Conservation (phyloP, 1,140 invertebrate genomes). For the Leguminivora glycinivorella region DNA sequence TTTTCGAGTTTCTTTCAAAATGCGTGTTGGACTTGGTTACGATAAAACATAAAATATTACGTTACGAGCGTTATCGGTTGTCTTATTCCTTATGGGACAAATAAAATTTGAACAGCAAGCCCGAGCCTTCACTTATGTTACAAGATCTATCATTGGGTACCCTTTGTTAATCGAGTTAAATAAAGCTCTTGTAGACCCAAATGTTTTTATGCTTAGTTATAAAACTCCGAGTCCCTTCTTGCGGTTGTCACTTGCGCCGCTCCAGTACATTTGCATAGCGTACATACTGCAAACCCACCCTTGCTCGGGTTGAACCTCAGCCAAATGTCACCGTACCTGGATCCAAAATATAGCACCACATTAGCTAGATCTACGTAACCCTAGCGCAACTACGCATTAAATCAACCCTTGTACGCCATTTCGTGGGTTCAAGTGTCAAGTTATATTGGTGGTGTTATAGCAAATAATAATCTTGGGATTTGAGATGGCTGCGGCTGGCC, state of each 20-base stretch:
- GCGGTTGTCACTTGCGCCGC: constrained; percentile 39
- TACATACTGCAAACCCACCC: constrained; percentile 41
- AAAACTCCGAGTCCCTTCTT: background rate
- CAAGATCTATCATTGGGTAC: too few relatives aligned
- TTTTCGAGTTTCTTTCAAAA: too few relatives aligned
- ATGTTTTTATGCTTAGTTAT: background rate
- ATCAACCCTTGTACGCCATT: background rate
- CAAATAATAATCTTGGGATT: constrained; percentile 27
- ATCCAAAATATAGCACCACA: constrained; percentile 30
- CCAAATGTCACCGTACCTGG: constrained; percentile 48
- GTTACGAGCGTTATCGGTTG: too few relatives aligned
- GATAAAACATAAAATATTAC: too few relatives aligned
- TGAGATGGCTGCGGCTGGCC: constrained; percentile 14
- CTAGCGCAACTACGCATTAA: constrained; percentile 9
- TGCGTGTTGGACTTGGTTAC: too few relatives aligned
- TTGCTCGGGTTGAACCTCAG: constrained; percentile 44
- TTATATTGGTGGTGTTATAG: constrained; percentile 19
- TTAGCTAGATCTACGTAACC: constrained; percentile 24
- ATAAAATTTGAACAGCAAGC: too few relatives aligned
- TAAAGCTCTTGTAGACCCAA: background rate
- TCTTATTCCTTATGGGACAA: too few relatives aligned
- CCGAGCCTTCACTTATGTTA: too few relatives aligned
- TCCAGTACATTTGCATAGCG: constrained; percentile 52
- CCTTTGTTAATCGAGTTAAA: too few relatives aligned
- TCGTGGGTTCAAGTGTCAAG: constrained; percentile 6